A percentile compares a stretch with the other conserved stretches of the same genome.
These are phyloP conservation scores for Coelopa frigida DNA, from an alignment of 1,140 invertebrate species.

Conservation along the genomic window DNA sequence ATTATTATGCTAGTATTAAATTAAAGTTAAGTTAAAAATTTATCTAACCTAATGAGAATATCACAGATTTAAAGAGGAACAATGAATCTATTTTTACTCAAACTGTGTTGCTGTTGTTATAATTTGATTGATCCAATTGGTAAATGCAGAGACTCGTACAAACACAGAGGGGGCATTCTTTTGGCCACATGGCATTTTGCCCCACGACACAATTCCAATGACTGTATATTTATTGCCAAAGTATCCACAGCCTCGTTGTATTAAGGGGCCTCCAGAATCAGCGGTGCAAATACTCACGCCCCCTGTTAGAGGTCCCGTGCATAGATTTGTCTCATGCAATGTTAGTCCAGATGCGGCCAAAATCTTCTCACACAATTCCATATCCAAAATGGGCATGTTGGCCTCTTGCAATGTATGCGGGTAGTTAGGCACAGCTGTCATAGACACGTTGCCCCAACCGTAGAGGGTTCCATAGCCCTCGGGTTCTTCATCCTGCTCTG, in stretches of 20 bases:
- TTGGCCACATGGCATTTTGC: slow-evolving; percentile 46
- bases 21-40: too few relatives aligned
- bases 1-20: too few relatives aligned
- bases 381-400: slow-evolving; percentile 45
- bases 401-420: slow-evolving; percentile 46
- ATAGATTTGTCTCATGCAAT: slow-evolving; percentile 47
- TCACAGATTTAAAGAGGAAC: too few relatives aligned
- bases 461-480: slow-evolving; percentile 46
- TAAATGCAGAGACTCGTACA: slow-evolving; percentile 58
- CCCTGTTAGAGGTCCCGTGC: slow-evolving; percentile 48
- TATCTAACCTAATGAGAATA: too few relatives aligned
- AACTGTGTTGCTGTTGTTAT: slow-evolving; percentile 27
- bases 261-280: slow-evolving; percentile 47
- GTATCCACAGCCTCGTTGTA: slow-evolving; percentile 24
- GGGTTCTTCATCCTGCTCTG: slow-evolving; percentile 44
- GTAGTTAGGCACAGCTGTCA: slow-evolving; percentile 39
- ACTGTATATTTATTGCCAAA: slow-evolving; percentile 25
- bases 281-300: slow-evolving; percentile 47
- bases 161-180: slow-evolving; percentile 64
- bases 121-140: slow-evolving; percentile 53
- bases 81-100: slow-evolving; percentile 8
- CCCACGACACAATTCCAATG: slow-evolving; percentile 44
- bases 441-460: slow-evolving; percentile 47
- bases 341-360: slow-evolving; percentile 32
- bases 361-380: slow-evolving; percentile 33